phyloP scores from a whole-genome alignment of 1,140 invertebrate genomes.

The Habropoda laboriosa region DNA sequence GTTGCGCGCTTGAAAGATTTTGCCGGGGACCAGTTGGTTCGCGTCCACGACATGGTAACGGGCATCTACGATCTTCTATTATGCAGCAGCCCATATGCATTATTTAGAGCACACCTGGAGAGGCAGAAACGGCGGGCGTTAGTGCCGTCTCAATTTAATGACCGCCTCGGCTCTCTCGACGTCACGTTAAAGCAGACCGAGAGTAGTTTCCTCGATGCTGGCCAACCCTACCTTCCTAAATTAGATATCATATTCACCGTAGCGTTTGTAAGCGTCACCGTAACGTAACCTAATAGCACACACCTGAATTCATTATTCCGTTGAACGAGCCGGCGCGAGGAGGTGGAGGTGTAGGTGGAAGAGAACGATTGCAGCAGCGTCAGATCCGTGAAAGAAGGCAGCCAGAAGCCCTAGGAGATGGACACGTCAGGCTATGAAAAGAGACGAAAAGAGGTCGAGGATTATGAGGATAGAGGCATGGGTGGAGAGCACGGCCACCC shows the following conservation, averaged over 20 bases:
- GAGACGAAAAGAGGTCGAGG: constrained; percentile 23
- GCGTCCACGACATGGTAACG: constrained; percentile 45
- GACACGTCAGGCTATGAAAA: not conserved
- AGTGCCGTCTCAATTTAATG: constrained; percentile 58
- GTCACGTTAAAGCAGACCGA: constrained; percentile 35
- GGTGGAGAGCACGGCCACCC: not conserved
- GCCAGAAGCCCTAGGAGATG: not conserved
- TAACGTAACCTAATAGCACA: constrained; percentile 35
- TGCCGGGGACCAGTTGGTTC: constrained; percentile 58
- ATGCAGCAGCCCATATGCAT: constrained; percentile 60
- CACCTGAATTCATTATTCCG: constrained; percentile 45
- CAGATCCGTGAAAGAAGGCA: not conserved
- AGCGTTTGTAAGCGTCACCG: constrained; percentile 17
- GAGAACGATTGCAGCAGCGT: constrained; percentile 24
- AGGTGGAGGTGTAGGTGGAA: no score
- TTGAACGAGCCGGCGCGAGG: not conserved
- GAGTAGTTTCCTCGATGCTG: constrained; percentile 17
- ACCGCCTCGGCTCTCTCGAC: constrained; percentile 22
- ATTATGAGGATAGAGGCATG: constrained; percentile 20
- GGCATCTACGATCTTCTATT: constrained; percentile 63
- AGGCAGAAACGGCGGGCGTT: constrained; percentile 41
- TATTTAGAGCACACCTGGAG: constrained; percentile 61
- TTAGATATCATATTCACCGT: constrained; percentile 57
- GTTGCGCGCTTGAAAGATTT: constrained; percentile 65
- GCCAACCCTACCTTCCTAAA: constrained; percentile 26